Evolutionary conservation across 2,113 vertebrate species (phyloP).

Genomic region (Sturnira hondurensis): DNA sequence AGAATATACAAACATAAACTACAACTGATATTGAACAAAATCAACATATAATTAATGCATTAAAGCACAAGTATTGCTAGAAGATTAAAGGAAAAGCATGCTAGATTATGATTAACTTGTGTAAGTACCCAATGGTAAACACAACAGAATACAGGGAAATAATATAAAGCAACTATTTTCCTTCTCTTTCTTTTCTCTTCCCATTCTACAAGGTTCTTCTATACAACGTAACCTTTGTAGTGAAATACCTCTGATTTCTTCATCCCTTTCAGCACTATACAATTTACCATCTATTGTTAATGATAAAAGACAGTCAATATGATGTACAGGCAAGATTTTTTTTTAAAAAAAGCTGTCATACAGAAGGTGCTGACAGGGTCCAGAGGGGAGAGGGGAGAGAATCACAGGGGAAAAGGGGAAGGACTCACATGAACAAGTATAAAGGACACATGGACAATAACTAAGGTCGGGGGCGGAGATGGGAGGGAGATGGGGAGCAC

Average conservation of each 20-base stretch:
- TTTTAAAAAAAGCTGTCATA: too few species aligned
- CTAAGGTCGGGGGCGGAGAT: too few species aligned
- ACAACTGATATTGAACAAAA: not conserved
- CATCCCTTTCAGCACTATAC: not conserved
- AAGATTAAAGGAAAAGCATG: not conserved
- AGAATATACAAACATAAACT: not conserved
- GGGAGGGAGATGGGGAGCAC: too few species aligned
- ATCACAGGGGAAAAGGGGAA: too few species aligned
- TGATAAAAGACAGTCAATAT: not conserved
- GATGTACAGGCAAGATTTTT: not conserved
- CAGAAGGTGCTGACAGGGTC: too few species aligned
- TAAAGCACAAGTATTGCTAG: not conserved
- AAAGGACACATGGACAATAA: too few species aligned
- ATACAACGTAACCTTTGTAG: not conserved
- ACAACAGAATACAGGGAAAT: not conserved
- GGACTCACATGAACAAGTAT: too few species aligned
- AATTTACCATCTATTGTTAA: not conserved
- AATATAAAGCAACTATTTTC: slow-evolving; percentile 19
- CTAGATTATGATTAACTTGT: not conserved
- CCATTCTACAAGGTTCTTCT: not conserved
- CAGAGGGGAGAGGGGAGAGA: too few species aligned
- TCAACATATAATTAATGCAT: not conserved
- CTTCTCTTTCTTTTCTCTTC: not conserved
- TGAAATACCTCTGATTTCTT: not conserved
- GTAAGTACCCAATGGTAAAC: not conserved